phyloP scores from a whole-genome alignment of 2,797 vertebrate species.

The Oreochromis mossambicus region DNA sequence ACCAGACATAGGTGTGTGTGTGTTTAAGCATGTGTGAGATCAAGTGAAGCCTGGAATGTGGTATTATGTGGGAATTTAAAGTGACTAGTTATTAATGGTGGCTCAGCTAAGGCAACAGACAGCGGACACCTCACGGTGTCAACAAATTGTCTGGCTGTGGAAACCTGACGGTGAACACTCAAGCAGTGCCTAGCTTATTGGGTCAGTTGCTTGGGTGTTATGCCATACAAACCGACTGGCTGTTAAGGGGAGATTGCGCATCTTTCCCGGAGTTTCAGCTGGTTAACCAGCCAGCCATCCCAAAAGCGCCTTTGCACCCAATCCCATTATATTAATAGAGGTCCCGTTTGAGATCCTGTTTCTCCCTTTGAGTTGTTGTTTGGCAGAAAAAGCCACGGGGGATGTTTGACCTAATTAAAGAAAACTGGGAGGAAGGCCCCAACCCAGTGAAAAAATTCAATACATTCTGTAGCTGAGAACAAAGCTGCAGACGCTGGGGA shows the following conservation, averaged over 20 bases:
- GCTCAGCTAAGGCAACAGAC: not conserved
- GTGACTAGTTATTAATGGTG: not conserved
- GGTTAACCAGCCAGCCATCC: not conserved
- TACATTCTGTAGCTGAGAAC: not conserved
- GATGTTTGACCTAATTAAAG: not conserved
- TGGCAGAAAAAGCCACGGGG: not conserved
- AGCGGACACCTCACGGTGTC: not conserved
- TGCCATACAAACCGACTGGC: not conserved
- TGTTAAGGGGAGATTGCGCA: not conserved
- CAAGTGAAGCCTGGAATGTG: too few relatives aligned
- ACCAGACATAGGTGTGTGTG: too few relatives aligned
- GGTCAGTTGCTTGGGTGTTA: not conserved
- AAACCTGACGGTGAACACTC: not conserved
- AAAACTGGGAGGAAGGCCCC: not conserved
- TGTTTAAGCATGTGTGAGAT: too few relatives aligned
- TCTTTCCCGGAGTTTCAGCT: not conserved
- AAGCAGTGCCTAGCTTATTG: not conserved
- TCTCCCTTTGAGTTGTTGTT: not conserved
- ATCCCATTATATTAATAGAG: not conserved
- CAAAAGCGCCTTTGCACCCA: not conserved
- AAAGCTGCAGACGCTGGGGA: not conserved
- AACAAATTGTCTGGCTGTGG: not conserved
- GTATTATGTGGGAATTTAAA: not conserved
- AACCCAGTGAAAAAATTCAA: not conserved
- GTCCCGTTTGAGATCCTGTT: not conserved